Evolutionary conservation across 2,113 vertebrate species (phyloP), one percentile per base, ranked within the genome.

Genomic region (Formicarius rufipectus): DNA sequence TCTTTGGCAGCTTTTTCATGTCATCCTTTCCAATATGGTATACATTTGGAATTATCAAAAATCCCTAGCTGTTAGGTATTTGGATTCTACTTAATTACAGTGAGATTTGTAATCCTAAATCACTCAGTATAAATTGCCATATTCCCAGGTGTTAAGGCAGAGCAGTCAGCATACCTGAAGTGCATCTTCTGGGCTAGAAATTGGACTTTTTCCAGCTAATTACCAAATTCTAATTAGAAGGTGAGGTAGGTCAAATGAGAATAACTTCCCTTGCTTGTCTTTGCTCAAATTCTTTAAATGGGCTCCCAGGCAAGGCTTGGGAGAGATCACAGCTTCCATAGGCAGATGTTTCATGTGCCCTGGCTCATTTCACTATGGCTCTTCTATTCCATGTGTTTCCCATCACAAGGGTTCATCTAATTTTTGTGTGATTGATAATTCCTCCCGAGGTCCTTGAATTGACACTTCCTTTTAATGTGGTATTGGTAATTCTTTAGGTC

Each of bases 191-290:
- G 73, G 66, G 44, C 93, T 89, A 87, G 59, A 82, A 91, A 73
- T 37, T 87, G 89, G 89, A 92, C 86, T 78, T 93, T 92, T 84
- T 93, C 95, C 84, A 92, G 56, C 39, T 84, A 92, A 93, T 95
- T 95, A 95, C 67, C 53, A 66, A 85, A 91, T 93, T 84, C 80
- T 95, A 95, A 92, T 92, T 86, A 90, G 93, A 93, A 86, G 72
- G 64, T 91, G n/a, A 87, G 82, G 49, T 82, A 93, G 91, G 94
- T 94, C 84, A 97, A 66, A 89, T 79, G 81, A 82, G 66, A 96
- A 33, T 89, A 94, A 79, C 58, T 94, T 84, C 24, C 59, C 5
- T n/a, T 93, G 42, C 80, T 84, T 23, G 1, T 62, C 72, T 89
- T 90, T 84, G 40, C 69, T 93, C 56, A 52, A 10, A 58, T 75